phyloP scores from a whole-genome alignment of 2,888 invertebrate species.

The Cecidostiba fungosa region DNA sequence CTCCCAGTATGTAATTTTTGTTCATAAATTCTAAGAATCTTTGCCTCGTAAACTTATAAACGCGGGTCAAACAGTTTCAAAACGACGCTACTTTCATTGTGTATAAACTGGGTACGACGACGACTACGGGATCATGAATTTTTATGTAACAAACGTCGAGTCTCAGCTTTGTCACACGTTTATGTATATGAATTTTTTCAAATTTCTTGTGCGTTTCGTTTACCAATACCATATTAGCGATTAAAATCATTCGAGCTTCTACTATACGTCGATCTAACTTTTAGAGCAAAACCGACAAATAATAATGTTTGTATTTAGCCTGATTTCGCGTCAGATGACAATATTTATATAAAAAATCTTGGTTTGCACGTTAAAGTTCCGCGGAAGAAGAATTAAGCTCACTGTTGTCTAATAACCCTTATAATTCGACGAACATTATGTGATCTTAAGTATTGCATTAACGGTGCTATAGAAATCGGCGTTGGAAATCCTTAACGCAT shows the following conservation, averaged over 20 bases:
- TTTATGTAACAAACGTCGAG: slow-evolving; percentile 45
- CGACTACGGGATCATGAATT: slow-evolving; percentile 37
- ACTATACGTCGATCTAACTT: not conserved
- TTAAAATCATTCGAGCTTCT: not conserved
- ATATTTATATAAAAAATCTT: not conserved
- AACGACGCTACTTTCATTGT: slow-evolving; percentile 5
- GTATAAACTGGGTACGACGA: not conserved
- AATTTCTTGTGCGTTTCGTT: slow-evolving; percentile 17
- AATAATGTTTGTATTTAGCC: not conserved
- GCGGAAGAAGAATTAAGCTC: not conserved
- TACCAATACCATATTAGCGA: not conserved
- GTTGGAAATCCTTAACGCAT: slow-evolving; percentile 34
- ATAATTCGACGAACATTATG: not conserved
- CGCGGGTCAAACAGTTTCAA: not conserved
- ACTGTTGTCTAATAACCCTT: not conserved
- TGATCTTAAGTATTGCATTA: slow-evolving; percentile 23
- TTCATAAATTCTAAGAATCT: not conserved
- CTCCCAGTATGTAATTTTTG: no score
- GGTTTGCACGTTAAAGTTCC: not conserved
- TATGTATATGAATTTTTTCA: slow-evolving; percentile 43
- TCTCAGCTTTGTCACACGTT: slow-evolving; percentile 49
- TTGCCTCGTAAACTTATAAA: not conserved
- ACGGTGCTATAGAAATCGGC: slow-evolving; percentile 8
- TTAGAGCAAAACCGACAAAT: not conserved
- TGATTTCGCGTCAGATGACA: not conserved